phyloP scores from a whole-genome alignment of 2,797 vertebrate genomes.

The Poecilia velifera region DNA sequence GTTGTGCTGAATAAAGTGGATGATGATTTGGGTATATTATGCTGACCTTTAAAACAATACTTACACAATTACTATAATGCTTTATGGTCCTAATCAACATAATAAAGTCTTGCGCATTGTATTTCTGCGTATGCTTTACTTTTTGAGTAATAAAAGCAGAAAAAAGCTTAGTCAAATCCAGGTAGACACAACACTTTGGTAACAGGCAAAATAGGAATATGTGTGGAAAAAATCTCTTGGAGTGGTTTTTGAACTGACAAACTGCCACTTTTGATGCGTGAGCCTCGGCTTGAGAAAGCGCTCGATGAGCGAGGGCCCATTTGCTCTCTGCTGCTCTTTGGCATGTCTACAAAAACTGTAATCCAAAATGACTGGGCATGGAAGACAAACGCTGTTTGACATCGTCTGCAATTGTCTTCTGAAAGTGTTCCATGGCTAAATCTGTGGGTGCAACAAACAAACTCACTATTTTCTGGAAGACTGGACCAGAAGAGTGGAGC shows the following conservation, averaged over 20 bases:
- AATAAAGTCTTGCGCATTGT: neutral
- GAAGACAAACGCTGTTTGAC: constrained; percentile 65
- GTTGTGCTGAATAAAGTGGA: neutral
- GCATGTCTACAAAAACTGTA: constrained; percentile 50
- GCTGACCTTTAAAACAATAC: neutral
- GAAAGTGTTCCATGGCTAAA: constrained; percentile 58
- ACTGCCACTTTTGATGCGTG: constrained; percentile 60
- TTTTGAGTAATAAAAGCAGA: constrained; percentile 31
- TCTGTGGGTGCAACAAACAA: constrained; percentile 38
- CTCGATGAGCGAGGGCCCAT: constrained; percentile 63
- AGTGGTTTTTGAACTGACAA: constrained; percentile 47
- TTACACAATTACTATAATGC: neutral
- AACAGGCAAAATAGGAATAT: constrained; percentile 30
- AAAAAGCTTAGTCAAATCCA: neutral
- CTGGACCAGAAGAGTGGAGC: constrained; percentile 11
- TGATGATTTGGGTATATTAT: no score
- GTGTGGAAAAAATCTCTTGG: constrained; percentile 22
- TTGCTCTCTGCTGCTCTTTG: constrained; percentile 43
- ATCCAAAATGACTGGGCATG: constrained; percentile 57
- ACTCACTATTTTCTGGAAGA: constrained; percentile 32
- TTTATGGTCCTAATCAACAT: neutral
- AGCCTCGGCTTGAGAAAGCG: constrained; percentile 49
- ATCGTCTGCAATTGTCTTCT: constrained; percentile 54
- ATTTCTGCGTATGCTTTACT: constrained; percentile 13
- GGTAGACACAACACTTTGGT: constrained; percentile 7